phyloP scores from a whole-genome alignment of 2,888 invertebrate species.

The Thera obeliscata region DNA sequence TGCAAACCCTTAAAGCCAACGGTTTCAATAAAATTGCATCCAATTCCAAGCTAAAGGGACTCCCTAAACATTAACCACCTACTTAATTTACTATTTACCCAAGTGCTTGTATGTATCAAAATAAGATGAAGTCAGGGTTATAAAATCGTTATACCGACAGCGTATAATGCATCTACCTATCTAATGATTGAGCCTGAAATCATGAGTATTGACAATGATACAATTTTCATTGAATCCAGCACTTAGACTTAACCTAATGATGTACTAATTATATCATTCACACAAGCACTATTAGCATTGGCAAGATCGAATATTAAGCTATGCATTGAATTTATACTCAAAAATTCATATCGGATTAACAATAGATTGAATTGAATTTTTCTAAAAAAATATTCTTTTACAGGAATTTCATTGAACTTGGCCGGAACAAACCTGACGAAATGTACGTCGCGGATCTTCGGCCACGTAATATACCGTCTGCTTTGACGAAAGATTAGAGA shows the following conservation, averaged over 20 bases:
- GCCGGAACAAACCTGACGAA: no score
- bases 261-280: conserved; percentile 60
- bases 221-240: conserved; percentile 68
- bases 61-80: not conserved
- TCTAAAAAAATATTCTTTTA: no score
- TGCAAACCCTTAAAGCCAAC: not conserved
- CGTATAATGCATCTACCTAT: conserved; percentile 41
- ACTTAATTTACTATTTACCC: conserved; percentile 14
- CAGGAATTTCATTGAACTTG: no score
- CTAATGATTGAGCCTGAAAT: conserved; percentile 67
- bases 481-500: no score
- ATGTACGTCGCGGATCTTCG: no score
- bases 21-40: not conserved
- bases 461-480: no score
- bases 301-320: no score
- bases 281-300: conserved; percentile 24
- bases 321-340: no score
- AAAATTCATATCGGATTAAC: not conserved
- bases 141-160: conserved; percentile 35
- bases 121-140: conserved; percentile 48
- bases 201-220: conserved; percentile 80
- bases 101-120: conserved; percentile 55
- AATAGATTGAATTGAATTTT: no score
- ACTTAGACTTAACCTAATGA: conserved; percentile 72
- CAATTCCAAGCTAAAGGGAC: not conserved